Evolutionary conservation across 2,113 vertebrate genomes (phyloP).

Genomic region (Chlamydotis undulata): DNA sequence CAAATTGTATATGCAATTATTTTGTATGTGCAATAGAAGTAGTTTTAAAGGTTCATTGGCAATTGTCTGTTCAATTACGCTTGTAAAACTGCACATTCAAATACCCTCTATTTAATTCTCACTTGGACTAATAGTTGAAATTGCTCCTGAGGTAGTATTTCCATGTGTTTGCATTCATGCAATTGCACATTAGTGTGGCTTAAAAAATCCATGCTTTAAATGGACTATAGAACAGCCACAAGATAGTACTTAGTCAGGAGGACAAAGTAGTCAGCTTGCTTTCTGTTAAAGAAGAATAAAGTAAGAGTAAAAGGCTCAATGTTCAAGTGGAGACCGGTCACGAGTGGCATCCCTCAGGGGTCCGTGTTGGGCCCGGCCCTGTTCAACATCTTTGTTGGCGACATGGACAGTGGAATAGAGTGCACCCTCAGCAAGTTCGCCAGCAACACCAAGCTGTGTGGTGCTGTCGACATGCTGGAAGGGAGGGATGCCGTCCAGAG

Average conservation of each 20-base stretch:
- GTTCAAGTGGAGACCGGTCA: too few relatives aligned
- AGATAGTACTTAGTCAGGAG: not conserved
- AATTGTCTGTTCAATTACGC: conserved; percentile 35
- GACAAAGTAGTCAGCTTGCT: not conserved
- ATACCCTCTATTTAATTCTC: conserved; percentile 24
- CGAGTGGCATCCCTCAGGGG: too few relatives aligned
- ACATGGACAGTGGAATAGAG: too few relatives aligned
- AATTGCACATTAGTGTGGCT: not conserved
- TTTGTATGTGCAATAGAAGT: not conserved
- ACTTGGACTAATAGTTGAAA: conserved; percentile 5
- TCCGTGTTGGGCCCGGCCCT: too few relatives aligned
- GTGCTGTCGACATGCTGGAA: too few relatives aligned
- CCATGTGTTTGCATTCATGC: conserved; percentile 17
- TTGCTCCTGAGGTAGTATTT: conserved; percentile 6
- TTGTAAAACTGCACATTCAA: not conserved
- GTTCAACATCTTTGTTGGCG: too few relatives aligned
- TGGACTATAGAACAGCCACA: not conserved
- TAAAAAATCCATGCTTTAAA: not conserved
- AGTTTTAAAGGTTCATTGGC: conserved; percentile 14
- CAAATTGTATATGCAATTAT: not conserved
- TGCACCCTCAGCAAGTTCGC: too few relatives aligned
- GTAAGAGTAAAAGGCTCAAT: too few relatives aligned
- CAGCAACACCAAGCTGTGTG: too few relatives aligned
- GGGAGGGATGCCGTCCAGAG: too few relatives aligned
- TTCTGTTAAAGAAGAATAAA: not conserved